Evolutionary conservation across 1,140 invertebrate genomes (phyloP), one percentile per base, ranked within the genome.

Genomic region (Sycophaga agraensis): DNA sequence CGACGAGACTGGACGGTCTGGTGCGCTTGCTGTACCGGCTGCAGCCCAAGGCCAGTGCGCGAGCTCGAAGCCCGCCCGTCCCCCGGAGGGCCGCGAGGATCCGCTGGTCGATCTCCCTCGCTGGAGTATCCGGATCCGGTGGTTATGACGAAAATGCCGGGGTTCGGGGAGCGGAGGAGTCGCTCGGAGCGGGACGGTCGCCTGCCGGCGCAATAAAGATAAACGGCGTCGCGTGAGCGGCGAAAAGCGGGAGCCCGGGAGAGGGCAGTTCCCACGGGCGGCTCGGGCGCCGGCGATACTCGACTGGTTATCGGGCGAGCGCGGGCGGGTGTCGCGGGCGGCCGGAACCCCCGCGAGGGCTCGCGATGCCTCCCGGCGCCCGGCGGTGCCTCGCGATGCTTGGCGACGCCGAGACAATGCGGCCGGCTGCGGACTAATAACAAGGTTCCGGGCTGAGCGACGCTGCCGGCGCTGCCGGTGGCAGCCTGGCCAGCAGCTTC

Each of bases 1-100:
- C 74, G 74, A 76, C 70, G 72, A 76, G 71, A 76, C 74, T 68
- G 66, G 67, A 76, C 71, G 76, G 71, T 78, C 74, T 73, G 66
- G 68, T 74, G 74, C 71, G 69, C 70, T 73, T 71, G 68, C 70
- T 70, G 71, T 71, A 16, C 39, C 39, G 39, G n/a, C n/a, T n/a
- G 39, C 39, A 0, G 45, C 22, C 2, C n/a, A 12, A 11, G 26
- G 12, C 26, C 21, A 24, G 9, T 14, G 21, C 21, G 21, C 6
- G 16, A 2, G 16, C 4, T 4, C n/a, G 39, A 19, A 7, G 4
- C 16, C 17, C 17, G 17, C 2, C 1, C 2, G 0, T 8, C 1
- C 16, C 6, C 2, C 16, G 16, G 16, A 2, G 4, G 16, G 17
- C 39, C 16, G 16, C 39, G 39, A 42, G 16, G 1, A n/a, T n/a